phyloP scores from a whole-genome alignment of 2,888 invertebrate genomes.

The Notocelia uddmanniana region DNA sequence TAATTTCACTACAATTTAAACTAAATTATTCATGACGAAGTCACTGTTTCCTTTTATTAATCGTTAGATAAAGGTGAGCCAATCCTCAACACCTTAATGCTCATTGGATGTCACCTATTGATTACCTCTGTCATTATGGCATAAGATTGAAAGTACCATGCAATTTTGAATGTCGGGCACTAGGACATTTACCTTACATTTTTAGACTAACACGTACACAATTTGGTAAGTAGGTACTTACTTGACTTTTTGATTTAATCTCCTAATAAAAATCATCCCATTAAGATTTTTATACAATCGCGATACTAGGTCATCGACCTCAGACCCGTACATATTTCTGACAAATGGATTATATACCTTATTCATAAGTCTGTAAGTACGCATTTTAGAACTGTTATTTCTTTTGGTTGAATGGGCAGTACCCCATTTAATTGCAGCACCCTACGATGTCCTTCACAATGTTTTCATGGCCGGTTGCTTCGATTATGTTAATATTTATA shows the following conservation, averaged over 20 bases:
- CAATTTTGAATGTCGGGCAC: too few species aligned
- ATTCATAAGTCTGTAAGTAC: background rate
- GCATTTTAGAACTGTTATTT: background rate
- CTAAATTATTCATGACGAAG: too few species aligned
- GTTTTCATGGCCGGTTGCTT: conserved; percentile 70
- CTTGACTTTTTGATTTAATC: conserved; percentile 27
- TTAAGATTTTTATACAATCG: conserved; percentile 26
- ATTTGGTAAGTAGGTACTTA: background rate
- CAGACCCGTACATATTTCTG: conserved; percentile 26
- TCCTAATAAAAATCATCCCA: conserved; percentile 28
- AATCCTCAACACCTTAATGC: too few species aligned
- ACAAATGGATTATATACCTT: conserved; percentile 34
- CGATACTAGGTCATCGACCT: conserved; percentile 35
- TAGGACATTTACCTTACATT: too few species aligned
- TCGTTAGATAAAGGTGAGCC: too few species aligned
- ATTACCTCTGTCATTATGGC: too few species aligned
- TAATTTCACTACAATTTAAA: too few species aligned
- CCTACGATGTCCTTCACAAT: conserved; percentile 56
- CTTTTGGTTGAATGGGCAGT: conserved; percentile 40
- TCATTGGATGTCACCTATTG: too few species aligned
- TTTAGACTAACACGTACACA: background rate
- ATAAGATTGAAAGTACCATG: too few species aligned
- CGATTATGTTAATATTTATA: conserved; percentile 74
- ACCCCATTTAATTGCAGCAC: conserved; percentile 54
- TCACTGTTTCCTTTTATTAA: too few species aligned